These are phyloP conservation scores for Podilymbus podiceps DNA, from an alignment of 2,113 vertebrate species.

Conservation along the genomic window DNA sequence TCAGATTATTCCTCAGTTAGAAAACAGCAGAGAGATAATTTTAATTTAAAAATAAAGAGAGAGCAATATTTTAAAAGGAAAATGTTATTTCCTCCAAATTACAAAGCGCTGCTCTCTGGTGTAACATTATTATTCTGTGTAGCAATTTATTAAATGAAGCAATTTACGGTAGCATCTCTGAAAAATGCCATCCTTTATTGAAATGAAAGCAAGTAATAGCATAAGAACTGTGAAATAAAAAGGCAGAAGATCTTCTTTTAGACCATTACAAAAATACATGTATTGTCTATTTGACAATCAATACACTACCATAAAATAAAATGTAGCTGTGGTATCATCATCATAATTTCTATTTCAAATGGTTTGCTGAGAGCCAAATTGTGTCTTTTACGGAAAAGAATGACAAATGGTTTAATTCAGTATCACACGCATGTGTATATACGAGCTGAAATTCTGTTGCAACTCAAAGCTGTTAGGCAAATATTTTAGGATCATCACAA, in stretches of 20 bases:
- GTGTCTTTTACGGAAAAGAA: slow-evolving; percentile 66
- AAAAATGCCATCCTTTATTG: slow-evolving; percentile 69
- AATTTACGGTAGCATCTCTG: slow-evolving; percentile 70
- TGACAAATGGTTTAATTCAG: slow-evolving; percentile 74
- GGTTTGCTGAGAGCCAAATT: slow-evolving; percentile 69
- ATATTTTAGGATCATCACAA: slow-evolving; percentile 44
- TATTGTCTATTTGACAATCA: slow-evolving; percentile 76
- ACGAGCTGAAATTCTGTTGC: slow-evolving; percentile 57
- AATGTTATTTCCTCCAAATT: slow-evolving; percentile 61
- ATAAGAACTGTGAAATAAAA: slow-evolving; percentile 69
- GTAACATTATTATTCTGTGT: slow-evolving; percentile 71
- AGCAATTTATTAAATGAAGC: slow-evolving; percentile 72
- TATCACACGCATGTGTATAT: slow-evolving; percentile 45
- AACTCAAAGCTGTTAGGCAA: slow-evolving; percentile 55
- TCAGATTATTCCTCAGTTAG: slow-evolving; percentile 13
- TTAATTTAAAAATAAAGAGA: slow-evolving; percentile 46
- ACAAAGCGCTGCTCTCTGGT: slow-evolving; percentile 57
- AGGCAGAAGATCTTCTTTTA: slow-evolving; percentile 69
- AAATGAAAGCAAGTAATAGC: slow-evolving; percentile 71
- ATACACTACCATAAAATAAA: slow-evolving; percentile 75
- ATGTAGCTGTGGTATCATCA: slow-evolving; percentile 68
- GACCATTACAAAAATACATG: slow-evolving; percentile 70
- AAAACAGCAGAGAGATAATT: slow-evolving; percentile 25
- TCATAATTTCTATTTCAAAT: slow-evolving; percentile 74
- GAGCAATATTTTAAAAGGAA: slow-evolving; percentile 9